Evolutionary conservation across 2,113 vertebrate species (phyloP).

Genomic region (Dipodomys spectabilis): DNA sequence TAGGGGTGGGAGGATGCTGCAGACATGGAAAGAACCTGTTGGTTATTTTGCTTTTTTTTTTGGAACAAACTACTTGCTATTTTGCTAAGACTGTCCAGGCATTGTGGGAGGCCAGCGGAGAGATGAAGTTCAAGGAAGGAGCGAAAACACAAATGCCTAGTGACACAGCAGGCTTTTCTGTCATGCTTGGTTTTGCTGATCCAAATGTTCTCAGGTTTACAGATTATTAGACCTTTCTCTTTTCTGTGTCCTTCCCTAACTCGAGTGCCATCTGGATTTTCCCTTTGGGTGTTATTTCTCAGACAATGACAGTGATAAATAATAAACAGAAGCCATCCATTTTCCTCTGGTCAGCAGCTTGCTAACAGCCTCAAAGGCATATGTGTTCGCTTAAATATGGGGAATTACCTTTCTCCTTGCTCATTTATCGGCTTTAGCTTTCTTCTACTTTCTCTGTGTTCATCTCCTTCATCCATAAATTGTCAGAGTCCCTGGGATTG

Average conservation of each 20-base stretch:
- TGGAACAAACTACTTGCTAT: neutral
- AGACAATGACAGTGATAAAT: slow-evolving; percentile 48
- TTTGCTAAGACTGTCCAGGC: neutral
- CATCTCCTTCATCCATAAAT: neutral
- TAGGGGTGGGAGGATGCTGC: neutral
- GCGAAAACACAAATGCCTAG: neutral
- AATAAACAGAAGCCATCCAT: neutral
- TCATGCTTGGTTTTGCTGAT: neutral
- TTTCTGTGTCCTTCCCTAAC: neutral
- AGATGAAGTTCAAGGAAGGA: neutral
- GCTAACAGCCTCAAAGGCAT: neutral
- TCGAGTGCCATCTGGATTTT: slow-evolving; percentile 21
- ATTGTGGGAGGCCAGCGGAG: neutral
- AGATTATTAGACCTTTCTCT: neutral
- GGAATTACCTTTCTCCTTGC: neutral
- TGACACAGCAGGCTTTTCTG: accelerated
- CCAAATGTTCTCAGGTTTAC: neutral
- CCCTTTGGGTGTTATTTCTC: slow-evolving; percentile 24
- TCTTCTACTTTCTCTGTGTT: neutral
- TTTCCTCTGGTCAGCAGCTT: slow-evolving; percentile 27
- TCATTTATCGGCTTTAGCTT: neutral
- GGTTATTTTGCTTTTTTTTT: neutral
- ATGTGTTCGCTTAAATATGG: neutral
- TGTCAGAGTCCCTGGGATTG: neutral
- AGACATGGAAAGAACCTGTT: neutral